Percentiles rank a stretch among this genome's conserved stretches.
Conservation (phyloP, 2,888 invertebrate genomes). For the Ichneumon xanthorius region DNA sequence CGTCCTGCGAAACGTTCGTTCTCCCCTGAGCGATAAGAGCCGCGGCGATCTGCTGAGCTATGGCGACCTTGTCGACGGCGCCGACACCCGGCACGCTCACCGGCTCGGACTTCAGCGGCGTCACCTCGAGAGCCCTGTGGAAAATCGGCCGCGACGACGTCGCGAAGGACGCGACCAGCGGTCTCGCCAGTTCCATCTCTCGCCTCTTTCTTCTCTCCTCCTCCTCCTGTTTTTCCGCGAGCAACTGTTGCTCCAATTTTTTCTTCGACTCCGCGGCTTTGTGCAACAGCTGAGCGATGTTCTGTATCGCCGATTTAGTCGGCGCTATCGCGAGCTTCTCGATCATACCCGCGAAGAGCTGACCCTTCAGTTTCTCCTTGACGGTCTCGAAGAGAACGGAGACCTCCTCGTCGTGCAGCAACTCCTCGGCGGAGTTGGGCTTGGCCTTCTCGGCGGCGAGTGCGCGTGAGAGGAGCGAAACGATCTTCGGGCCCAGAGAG, state of each 20-base stretch:
- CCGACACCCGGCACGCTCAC: slow-evolving; percentile 90
- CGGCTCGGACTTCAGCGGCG: slow-evolving; percentile 82
- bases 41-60: slow-evolving; percentile 93
- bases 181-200: slow-evolving; percentile 77
- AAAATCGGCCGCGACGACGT: slow-evolving; percentile 72
- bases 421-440: slow-evolving; percentile 91
- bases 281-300: slow-evolving; percentile 91
- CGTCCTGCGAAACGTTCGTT: slow-evolving; percentile 92
- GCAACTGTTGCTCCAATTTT: slow-evolving; percentile 83
- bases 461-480: slow-evolving; percentile 91
- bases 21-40: slow-evolving; percentile 92
- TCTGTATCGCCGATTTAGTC: slow-evolving; percentile 91
- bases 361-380: slow-evolving; percentile 94
- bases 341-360: slow-evolving; percentile 90
- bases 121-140: slow-evolving; percentile 73
- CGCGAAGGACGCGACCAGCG: slow-evolving; percentile 68
- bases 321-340: slow-evolving; percentile 88
- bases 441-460: slow-evolving; percentile 91
- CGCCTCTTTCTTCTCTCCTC: slow-evolving; percentile 79
- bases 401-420: slow-evolving; percentile 90
- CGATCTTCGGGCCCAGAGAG: slow-evolving; percentile 93
- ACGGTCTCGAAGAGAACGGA: slow-evolving; percentile 93
- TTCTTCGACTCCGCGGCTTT: slow-evolving; percentile 87
- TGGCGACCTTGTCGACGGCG: slow-evolving; percentile 91
- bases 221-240: slow-evolving; percentile 79